phyloP scores from a whole-genome alignment of 2,113 vertebrate genomes.

The Indicator indicator region DNA sequence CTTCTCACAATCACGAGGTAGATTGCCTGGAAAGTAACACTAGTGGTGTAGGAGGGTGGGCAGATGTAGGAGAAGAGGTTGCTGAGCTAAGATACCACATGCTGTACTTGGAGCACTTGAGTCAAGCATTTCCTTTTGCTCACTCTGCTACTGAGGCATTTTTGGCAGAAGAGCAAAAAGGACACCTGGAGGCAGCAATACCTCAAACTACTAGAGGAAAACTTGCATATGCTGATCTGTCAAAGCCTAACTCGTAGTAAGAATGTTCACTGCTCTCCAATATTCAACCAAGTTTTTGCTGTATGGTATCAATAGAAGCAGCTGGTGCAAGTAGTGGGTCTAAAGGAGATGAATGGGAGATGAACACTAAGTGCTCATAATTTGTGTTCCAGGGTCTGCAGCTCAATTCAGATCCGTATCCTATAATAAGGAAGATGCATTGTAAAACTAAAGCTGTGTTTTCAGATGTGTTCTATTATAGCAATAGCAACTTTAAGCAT shows the following conservation, averaged over 20 bases:
- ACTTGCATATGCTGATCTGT: constrained; percentile 37
- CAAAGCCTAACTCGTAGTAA: constrained; percentile 12
- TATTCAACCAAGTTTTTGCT: constrained; percentile 23
- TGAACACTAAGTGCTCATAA: not conserved
- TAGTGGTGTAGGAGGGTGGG: not conserved
- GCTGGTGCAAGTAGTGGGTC: constrained; percentile 18
- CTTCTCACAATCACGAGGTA: not conserved
- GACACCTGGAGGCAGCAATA: constrained; percentile 64
- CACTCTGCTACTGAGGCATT: not conserved
- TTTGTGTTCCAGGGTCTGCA: constrained; percentile 7
- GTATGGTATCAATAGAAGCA: constrained; percentile 24
- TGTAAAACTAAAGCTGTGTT: constrained; percentile 36
- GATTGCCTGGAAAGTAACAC: not conserved
- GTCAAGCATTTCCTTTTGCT: constrained; percentile 27
- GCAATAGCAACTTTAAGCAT: constrained; percentile 19
- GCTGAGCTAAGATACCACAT: not conserved
- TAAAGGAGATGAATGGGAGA: constrained; percentile 2
- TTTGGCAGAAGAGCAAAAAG: constrained; percentile 55
- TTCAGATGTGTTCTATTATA: constrained; percentile 6
- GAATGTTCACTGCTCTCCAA: constrained; percentile 13
- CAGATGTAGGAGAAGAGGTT: not conserved
- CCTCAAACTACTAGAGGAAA: constrained; percentile 18
- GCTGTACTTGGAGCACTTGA: not conserved
- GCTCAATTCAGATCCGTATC: constrained; percentile 10
- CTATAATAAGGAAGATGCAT: not conserved